Percentiles rank a stretch among this genome's conserved stretches.
Conservation (phyloP, 2,888 invertebrate genomes). For the Eustalomyia histrio region DNA sequence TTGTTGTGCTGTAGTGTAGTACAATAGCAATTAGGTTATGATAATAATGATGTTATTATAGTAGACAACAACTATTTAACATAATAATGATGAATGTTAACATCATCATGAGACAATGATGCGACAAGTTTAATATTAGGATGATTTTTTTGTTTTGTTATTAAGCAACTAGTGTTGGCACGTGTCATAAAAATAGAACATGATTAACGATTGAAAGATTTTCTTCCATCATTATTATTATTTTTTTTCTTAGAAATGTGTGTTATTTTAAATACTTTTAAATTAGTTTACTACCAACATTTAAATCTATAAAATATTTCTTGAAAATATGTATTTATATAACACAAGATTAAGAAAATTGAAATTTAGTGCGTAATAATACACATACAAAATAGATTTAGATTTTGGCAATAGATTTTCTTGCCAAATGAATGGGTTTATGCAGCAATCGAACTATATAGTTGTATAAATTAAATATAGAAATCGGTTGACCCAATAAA, state of each 20-base stretch:
- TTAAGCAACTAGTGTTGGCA: conserved; percentile 37
- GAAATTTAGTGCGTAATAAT: no score
- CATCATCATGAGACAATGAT: conserved; percentile 23
- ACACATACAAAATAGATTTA: no score
- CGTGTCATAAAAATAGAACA: conserved; percentile 57
- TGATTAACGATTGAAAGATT: conserved; percentile 48
- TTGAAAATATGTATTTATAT: background rate
- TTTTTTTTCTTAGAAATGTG: background rate
- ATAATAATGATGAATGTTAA: background rate
- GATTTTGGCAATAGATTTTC: no score
- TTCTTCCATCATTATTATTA: background rate
- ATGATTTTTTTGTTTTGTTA: background rate
- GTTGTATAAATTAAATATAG: no score
- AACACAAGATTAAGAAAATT: background rate
- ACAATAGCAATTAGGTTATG: background rate
- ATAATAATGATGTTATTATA: conserved; percentile 3
- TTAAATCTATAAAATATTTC: background rate
- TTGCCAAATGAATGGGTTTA: no score
- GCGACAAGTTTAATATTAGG: conserved; percentile 29
- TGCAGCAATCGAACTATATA: no score
- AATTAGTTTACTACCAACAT: background rate
- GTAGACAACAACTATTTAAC: conserved; percentile 13
- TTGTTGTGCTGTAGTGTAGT: no score
- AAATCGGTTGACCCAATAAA: no score
- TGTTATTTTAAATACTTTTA: background rate